Percentiles rank a stretch among this genome's conserved stretches.
These are phyloP conservation scores for Diaphora mendica DNA, from an alignment of 2,888 invertebrate species.

Conservation along the genomic window DNA sequence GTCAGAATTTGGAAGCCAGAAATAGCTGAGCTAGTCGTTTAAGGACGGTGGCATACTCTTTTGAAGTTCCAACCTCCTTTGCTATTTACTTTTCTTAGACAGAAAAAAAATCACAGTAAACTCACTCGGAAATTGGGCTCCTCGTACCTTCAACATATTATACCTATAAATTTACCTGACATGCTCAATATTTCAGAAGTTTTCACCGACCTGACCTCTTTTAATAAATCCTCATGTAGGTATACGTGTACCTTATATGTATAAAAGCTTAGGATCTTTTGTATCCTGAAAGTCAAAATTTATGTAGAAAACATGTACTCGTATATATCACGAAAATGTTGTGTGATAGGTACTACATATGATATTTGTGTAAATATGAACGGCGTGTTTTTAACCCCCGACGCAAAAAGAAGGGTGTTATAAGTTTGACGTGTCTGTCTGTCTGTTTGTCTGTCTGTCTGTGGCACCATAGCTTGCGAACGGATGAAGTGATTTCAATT, in stretches of 20 bases:
- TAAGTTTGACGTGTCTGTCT: no score
- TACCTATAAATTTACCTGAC: conserved; percentile 84
- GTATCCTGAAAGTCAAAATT: conserved; percentile 43
- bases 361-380: background rate
- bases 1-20: conserved; percentile 7
- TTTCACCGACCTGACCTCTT: conserved; percentile 80
- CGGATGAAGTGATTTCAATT: no score
- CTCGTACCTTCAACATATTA: conserved; percentile 80
- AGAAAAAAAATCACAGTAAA: conserved; percentile 79
- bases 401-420: no score
- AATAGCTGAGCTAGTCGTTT: conserved; percentile 28
- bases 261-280: conserved; percentile 37
- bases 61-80: conserved; percentile 54
- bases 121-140: conserved; percentile 75
- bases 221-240: conserved; percentile 76
- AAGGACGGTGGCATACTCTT: conserved; percentile 27
- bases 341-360: background rate
- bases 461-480: no score
- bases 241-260: conserved; percentile 58
- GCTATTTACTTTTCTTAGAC: conserved; percentile 64
- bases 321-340: background rate
- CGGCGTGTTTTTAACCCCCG: no score
- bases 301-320: background rate
- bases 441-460: no score
- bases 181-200: conserved; percentile 83